Percentiles rank a stretch among this genome's conserved stretches.
These are phyloP conservation scores for Thysanoteuthis rhombus DNA, from an alignment of 2,888 invertebrate species.

Conservation along the genomic window DNA sequence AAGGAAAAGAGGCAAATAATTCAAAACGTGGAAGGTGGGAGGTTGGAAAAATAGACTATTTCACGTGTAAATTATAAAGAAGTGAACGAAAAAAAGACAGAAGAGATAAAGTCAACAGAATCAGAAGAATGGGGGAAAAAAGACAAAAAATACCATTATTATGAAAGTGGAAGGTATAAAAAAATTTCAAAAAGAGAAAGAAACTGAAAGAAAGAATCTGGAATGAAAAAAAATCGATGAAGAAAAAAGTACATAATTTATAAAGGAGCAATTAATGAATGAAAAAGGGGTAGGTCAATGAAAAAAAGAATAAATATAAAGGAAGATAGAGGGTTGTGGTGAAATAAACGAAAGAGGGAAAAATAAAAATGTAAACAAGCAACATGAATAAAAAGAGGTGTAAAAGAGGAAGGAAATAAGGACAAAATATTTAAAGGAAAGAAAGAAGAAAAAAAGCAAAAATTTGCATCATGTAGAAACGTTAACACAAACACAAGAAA, in stretches of 20 bases:
- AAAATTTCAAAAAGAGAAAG: neutral
- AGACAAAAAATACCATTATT: too few relatives aligned
- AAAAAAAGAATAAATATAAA: neutral
- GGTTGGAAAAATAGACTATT: neutral
- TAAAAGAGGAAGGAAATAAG: neutral
- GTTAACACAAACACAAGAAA: neutral
- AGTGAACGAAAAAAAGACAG: neutral
- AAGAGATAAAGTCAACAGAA: neutral
- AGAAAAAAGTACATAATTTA: too few relatives aligned
- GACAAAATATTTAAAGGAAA: neutral
- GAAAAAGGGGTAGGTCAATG: too few relatives aligned
- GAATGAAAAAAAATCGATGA: neutral
- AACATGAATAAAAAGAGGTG: too few relatives aligned
- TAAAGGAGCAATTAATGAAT: too few relatives aligned
- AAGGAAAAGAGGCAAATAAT: neutral
- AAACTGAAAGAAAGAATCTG: too few relatives aligned
- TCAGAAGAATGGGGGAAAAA: neutral
- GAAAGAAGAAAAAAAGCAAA: neutral
- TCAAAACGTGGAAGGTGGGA: neutral
- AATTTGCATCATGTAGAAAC: neutral
- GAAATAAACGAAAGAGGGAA: too few relatives aligned
- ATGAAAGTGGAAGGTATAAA: too few relatives aligned
- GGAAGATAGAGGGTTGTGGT: neutral
- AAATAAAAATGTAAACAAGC: too few relatives aligned
- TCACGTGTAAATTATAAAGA: too few relatives aligned